Conservation (phyloP, 2,888 invertebrate species). For the Pediacus dermestoides region DNA sequence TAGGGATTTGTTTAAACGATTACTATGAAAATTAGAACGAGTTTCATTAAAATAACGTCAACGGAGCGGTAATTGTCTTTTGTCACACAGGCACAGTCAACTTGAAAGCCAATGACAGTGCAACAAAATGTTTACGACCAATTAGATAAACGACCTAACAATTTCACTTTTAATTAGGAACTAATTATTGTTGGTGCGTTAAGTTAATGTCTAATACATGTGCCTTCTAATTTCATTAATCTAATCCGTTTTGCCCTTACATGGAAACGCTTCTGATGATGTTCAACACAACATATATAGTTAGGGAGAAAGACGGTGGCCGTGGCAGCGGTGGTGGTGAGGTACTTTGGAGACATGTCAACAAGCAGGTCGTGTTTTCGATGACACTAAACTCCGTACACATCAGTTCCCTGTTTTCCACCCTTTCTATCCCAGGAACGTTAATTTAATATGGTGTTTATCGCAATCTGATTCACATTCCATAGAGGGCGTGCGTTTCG, state of each 20-base stretch:
- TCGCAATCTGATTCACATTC: conserved; percentile 4
- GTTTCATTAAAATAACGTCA: conserved; percentile 29
- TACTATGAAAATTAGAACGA: conserved; percentile 28
- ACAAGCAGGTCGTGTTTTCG: conserved; percentile 12
- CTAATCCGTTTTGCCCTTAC: conserved; percentile 14
- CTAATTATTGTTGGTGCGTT: conserved; percentile 27
- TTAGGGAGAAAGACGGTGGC: no score
- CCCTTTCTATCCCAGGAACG: conserved; percentile 2
- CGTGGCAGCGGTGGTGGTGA: no score
- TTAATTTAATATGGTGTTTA: conserved; percentile 7
- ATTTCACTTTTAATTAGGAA: conserved; percentile 38
- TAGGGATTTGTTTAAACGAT: conserved; percentile 32
- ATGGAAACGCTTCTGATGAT: conserved; percentile 16
- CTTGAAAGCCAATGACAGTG: conserved; percentile 14
- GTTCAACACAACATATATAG: no score
- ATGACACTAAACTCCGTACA: conserved; percentile 15
- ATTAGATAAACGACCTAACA: conserved; percentile 36
- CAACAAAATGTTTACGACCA: conserved; percentile 35
- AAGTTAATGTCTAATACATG: conserved; percentile 15
- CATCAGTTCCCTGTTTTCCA: background rate
- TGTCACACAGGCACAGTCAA: conserved; percentile 16
- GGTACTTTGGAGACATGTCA: conserved; percentile 16
- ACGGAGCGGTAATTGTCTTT: conserved; percentile 23
- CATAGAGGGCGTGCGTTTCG: no score
- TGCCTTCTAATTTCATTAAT: conserved; percentile 18